Evolutionary conservation across 2,113 vertebrate genomes (phyloP).

Genomic region (Peromyscus polionotus): DNA sequence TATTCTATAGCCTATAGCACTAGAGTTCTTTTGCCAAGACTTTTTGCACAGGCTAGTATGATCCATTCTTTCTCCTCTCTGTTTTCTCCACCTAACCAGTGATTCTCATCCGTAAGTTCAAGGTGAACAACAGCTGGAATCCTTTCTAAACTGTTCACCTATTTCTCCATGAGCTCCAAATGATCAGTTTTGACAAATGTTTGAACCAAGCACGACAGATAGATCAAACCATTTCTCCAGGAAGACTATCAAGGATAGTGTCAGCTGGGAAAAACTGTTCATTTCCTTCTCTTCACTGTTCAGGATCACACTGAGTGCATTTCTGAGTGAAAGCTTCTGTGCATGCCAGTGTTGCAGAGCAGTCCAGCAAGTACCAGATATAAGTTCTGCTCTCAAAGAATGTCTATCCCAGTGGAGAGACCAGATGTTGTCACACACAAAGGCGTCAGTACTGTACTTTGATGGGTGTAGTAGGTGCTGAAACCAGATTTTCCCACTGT

Average conservation of each 20-base stretch:
- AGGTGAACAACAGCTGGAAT: background rate
- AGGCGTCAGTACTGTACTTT: background rate
- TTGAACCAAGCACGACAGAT: background rate
- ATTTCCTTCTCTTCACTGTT: background rate
- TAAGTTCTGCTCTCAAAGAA: background rate
- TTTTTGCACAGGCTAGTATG: background rate
- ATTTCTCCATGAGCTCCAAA: background rate
- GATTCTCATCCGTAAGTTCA: background rate
- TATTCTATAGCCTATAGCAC: background rate
- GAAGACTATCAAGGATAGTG: background rate
- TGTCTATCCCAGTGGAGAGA: background rate
- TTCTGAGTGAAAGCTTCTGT: background rate
- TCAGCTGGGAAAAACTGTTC: background rate
- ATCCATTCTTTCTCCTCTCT: background rate
- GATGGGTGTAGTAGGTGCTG: background rate
- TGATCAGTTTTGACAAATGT: background rate
- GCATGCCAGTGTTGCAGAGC: background rate
- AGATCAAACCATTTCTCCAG: background rate
- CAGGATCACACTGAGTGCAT: background rate
- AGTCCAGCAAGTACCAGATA: background rate
- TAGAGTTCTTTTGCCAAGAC: background rate
- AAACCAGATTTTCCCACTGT: background rate
- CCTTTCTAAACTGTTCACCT: background rate
- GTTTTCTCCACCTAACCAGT: background rate
- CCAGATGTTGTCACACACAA: background rate